Base-by-base conservation (phyloP, 64 coral and sea anemone species). In the Pocillopora verrucosa region DNA sequence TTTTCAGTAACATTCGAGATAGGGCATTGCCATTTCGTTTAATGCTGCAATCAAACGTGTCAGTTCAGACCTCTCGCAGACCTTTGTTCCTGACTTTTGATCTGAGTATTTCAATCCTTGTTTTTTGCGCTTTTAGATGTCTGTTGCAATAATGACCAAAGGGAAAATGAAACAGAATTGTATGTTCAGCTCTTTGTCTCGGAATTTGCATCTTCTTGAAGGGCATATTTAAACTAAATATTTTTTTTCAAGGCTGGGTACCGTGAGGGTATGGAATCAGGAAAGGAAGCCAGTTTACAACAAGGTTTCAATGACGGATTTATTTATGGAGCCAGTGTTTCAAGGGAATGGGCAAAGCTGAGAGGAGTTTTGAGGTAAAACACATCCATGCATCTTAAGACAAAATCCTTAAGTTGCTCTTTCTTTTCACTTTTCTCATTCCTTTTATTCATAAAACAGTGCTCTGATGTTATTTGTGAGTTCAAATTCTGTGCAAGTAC, bases 291-390 rank as follows among this genome's bases (percentile, higher is more conserved):
- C 10, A 72, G 79, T n/a, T 77, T 98, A 74, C 96, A 98, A 86
- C 84, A 95, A 90, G 93, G 96, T 73, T 98, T 98, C 75, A 95
- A 98, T 82, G 63, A 83, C 26, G 96, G 93, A 61, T 98, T 92
- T 86, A 34, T 37, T 73, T 45, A 88, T 17, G 83, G 80, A 70
- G 59, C 74, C 64, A 73, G 62, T 13, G 15, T 92, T 20, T 74
- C 78, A 68, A 74, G 51, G 72, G 67, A 77, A 84, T 93, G 88
- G 82, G 81, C 76, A 63, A 78, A 77, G 16, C 30, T 96, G 20
- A 93, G 94, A 76, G 94, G 94, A 77, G 79, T 93, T 57, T 78
- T 96, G 36, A 77, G 94, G 94, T 96, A 75, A 72, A 67, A 19
- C n/a, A 20, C n/a, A 5, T 75, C 10, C 65, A 69, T 19, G 20